Base-by-base conservation (phyloP, 2,888 invertebrate species). In the Embidobia sp. region DNA sequence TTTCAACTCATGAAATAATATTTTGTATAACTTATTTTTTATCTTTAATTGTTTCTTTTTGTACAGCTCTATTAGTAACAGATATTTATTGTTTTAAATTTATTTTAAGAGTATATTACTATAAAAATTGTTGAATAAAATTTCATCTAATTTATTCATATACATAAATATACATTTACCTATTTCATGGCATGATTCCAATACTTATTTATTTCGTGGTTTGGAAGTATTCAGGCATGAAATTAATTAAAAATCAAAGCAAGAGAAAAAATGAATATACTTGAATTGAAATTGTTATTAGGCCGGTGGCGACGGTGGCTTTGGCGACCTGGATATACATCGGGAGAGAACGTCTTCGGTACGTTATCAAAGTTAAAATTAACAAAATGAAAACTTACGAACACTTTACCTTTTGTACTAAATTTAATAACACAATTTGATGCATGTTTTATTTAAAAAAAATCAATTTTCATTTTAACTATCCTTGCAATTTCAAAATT, bases 271-370 rank as follows among this genome's bases (percentile, higher is more conserved):
- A 55, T 37, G 42, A 63, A 77, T 64, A 64, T 22, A 48, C 59
- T 83, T 83, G 80, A 85, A 82, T 82, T 86, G 78, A 70, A 80
- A 85, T 86, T 87, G 81, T 88, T 86, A 80, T 83, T 88, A 89
- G 89, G 87, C 89, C 83, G 87, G 86, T 88, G 89, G 88, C 86
- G 89, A 89, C 82, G 87, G 88, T 88, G 88, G 87, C 85, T 89
- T 88, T 83, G 85, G 87, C 81, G 87, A 86, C 81, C 85, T 88
- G 86, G 88, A 89, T 83, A 83, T 85, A 79, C 87, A 81, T 85
- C 88, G 86, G 74, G 88, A 87, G 80, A 86, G 85, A 88, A 86
- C 84, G 83, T 85, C 86, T 80, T 87, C 89, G 89, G 89, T 89
- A 89, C 81, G 89, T 89, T 85, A 78, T 44, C 49, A 49, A 64